Base-by-base conservation (phyloP, 1,140 invertebrate genomes). In the Hylaeus anthracinus region DNA sequence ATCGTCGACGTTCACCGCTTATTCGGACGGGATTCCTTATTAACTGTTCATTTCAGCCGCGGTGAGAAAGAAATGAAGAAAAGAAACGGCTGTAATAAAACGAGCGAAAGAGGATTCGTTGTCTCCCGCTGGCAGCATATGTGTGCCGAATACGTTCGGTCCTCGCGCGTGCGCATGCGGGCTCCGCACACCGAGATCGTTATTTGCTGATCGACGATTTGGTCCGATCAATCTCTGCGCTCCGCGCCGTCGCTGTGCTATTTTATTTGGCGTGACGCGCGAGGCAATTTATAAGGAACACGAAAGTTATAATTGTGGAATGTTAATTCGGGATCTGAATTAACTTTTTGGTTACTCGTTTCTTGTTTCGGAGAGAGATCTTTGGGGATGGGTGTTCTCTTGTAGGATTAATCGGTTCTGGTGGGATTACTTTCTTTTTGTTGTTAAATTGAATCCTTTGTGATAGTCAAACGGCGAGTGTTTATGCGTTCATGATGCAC, bases 41-140 rank as follows among this genome's bases (percentile, higher is more conserved):
- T 81, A 79, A 82, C 64, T 71, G 86, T 83, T 88, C 82, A 85
- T 85, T 84, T 66, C 2, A 15, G 5, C 37, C 4, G 39, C 72
- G 45, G 60, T 14, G 37, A 15, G 53, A 56, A 37, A 79, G 39
- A 12, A 43, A 65, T 8, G 55, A 15, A n/a, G 14, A 15, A 65
- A 45, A 67, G 67, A 66, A 26, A 56, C 48, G 71, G 60, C 55
- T 10, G 80, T 5, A 41, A 78, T 64, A 39, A 77, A 74, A 73
- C 43, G 64, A 37, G 76, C 75, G 86, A 85, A 89, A 65, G 84
- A 85, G 84, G 77, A 82, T 83, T 87, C 80, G 79, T 83, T 73
- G 78, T n/a, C 64, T 71, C 53, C 71, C 58, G 64, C 71, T 60
- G 58, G n/a, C 37, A 26, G 41, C 63, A 65, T 15, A 65, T 15